A percentile compares a stretch with the other conserved stretches of the same genome.
phyloP scores from a whole-genome alignment of 2,113 vertebrate genomes.

The Ochotona princeps region DNA sequence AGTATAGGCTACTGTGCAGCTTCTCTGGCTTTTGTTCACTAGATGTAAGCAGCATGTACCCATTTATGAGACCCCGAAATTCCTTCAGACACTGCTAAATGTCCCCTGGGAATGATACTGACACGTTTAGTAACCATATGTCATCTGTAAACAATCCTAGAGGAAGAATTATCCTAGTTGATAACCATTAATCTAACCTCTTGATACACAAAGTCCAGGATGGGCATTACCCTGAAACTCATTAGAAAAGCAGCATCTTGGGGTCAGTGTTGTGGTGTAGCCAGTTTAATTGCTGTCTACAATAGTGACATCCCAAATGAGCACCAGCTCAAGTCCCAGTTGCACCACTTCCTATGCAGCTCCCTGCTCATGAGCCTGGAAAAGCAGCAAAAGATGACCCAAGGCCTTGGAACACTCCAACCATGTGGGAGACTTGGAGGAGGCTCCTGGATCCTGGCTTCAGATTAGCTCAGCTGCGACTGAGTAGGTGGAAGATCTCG shows the following conservation, averaged over 20 bases:
- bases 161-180: not conserved
- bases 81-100: not conserved
- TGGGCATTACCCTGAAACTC: not conserved
- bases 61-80: not conserved
- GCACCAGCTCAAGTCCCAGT: too few species aligned
- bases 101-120: not conserved
- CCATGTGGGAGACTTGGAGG: too few species aligned
- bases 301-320: too few species aligned
- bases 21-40: not conserved
- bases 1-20: not conserved
- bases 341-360: too few species aligned
- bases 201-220: conserved; percentile 37
- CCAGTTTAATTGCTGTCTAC: too few species aligned
- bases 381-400: too few species aligned
- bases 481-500: too few species aligned
- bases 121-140: not conserved
- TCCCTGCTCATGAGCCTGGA: too few species aligned
- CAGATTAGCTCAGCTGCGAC: too few species aligned
- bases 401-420: too few species aligned
- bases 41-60: not conserved
- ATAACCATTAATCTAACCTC: not conserved
- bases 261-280: too few species aligned
- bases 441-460: too few species aligned
- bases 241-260: conserved; percentile 17
- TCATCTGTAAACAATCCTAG: not conserved